Conservation (phyloP, 2,888 invertebrate species). For the Drosophila austrosaltans region DNA sequence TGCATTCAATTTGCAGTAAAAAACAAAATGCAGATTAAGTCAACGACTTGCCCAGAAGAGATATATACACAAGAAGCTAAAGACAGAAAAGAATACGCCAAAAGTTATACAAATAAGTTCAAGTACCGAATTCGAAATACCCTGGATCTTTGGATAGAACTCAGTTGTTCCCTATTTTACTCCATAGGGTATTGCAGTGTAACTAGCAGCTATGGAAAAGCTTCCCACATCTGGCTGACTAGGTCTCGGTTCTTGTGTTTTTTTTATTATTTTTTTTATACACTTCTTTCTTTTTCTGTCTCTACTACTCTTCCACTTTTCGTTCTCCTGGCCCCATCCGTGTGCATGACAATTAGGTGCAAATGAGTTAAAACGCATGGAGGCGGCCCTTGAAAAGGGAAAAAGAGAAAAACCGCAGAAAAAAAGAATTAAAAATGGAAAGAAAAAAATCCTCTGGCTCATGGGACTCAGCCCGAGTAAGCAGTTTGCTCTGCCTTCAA, state of each 20-base stretch:
- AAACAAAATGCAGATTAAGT: constrained; percentile 72
- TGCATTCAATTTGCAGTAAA: constrained; percentile 15
- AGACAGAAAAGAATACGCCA: constrained; percentile 1
- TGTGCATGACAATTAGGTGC: constrained; percentile 77
- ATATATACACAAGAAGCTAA: constrained; percentile 6
- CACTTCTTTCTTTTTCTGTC: constrained; percentile 13
- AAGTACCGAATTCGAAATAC: neutral
- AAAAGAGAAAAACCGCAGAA: constrained; percentile 38
- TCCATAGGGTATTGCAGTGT: neutral
- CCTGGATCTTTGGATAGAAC: neutral
- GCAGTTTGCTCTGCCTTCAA: constrained; percentile 1
- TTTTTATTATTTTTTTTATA: constrained; percentile 3
- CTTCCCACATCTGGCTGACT: constrained; percentile 6
- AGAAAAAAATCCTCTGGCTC: constrained; percentile 11
- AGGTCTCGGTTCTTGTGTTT: neutral
- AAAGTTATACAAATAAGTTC: neutral
- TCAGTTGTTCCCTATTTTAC: neutral
- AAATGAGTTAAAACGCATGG: constrained; percentile 74
- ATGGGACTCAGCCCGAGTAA: neutral
- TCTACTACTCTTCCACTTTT: constrained; percentile 1
- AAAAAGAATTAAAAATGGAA: constrained; percentile 18
- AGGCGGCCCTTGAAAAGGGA: constrained; percentile 58
- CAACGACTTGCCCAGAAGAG: constrained; percentile 53
- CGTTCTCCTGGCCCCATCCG: constrained; percentile 13
- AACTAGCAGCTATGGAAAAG: constrained; percentile 5